phyloP scores from a whole-genome alignment of 2,888 invertebrate species.

The Aspidiotus destructor region DNA sequence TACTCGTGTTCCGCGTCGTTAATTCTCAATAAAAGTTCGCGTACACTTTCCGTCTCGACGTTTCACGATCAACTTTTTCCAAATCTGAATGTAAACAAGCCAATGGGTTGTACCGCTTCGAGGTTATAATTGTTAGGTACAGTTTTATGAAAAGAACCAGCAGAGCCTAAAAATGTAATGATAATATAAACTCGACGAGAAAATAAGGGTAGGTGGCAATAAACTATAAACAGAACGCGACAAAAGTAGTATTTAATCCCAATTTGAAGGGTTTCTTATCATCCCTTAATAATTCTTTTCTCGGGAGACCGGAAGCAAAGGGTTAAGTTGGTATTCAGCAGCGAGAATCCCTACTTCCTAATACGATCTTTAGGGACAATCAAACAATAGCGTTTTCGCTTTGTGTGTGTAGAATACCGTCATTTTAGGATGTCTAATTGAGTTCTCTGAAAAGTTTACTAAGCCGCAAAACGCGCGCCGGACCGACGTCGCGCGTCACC shows the following conservation, averaged over 20 bases:
- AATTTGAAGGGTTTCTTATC: slow-evolving; percentile 33
- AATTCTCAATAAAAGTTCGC: too few species aligned
- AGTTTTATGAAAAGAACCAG: slow-evolving; percentile 18
- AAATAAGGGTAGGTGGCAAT: slow-evolving; percentile 31
- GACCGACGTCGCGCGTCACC: too few species aligned
- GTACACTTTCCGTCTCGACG: too few species aligned
- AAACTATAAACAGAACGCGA: slow-evolving; percentile 30
- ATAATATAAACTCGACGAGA: slow-evolving; percentile 16
- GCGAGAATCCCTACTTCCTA: slow-evolving; percentile 26
- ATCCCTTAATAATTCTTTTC: slow-evolving; percentile 33
- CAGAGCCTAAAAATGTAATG: slow-evolving; percentile 32
- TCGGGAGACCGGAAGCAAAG: slow-evolving; percentile 32
- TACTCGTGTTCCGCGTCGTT: too few species aligned
- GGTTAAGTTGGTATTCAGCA: slow-evolving; percentile 22
- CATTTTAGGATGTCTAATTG: slow-evolving; percentile 29
- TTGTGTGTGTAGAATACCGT: slow-evolving; percentile 11
- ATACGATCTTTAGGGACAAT: slow-evolving; percentile 28
- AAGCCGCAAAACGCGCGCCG: not conserved
- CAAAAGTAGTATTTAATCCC: slow-evolving; percentile 33
- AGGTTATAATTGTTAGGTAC: not conserved
- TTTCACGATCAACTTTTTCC: too few species aligned
- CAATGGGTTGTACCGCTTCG: not conserved
- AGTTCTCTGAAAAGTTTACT: slow-evolving; percentile 19
- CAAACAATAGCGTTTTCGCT: slow-evolving; percentile 23
- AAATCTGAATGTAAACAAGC: too few species aligned